These are phyloP conservation scores for Lithodes maja DNA, from an alignment of 2,888 invertebrate species.

Conservation along the genomic window DNA sequence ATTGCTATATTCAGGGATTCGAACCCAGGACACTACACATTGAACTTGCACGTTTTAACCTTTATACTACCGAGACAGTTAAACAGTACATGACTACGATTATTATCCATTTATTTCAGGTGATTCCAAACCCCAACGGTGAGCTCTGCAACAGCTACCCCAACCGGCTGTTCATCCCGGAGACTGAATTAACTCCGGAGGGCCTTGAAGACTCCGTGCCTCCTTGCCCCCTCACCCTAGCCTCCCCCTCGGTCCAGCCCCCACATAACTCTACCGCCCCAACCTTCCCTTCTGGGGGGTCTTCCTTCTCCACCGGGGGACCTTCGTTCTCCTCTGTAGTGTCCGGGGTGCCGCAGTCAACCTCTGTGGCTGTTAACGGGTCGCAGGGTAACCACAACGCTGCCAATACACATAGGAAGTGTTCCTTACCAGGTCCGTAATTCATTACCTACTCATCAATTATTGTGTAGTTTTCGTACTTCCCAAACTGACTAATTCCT, in stretches of 20 bases:
- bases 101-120: constrained; percentile 12
- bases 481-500: no score
- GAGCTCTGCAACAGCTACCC: constrained; percentile 59
- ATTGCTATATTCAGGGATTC: no score
- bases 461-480: no score
- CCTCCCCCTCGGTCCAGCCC: constrained; percentile 28
- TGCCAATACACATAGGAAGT: constrained; percentile 16
- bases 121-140: constrained; percentile 39
- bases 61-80: no score
- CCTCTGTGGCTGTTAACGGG: constrained; percentile 44
- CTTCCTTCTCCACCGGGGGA: constrained; percentile 3
- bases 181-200: constrained; percentile 40
- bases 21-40: no score
- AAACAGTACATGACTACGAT: no score
- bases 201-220: constrained; percentile 24
- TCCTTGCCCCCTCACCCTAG: constrained; percentile 31
- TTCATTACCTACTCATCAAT: background rate
- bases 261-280: background rate
- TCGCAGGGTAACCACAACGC: background rate
- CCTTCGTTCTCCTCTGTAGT: constrained; percentile 50
- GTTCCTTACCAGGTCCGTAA: constrained; percentile 36
- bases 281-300: constrained; percentile 4
- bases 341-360: constrained; percentile 6
- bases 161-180: constrained; percentile 45
- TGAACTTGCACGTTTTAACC: no score